Percentiles rank a stretch among this genome's conserved stretches.
Conservation (phyloP, 2,113 vertebrate genomes). For the Amphiprion percula region DNA sequence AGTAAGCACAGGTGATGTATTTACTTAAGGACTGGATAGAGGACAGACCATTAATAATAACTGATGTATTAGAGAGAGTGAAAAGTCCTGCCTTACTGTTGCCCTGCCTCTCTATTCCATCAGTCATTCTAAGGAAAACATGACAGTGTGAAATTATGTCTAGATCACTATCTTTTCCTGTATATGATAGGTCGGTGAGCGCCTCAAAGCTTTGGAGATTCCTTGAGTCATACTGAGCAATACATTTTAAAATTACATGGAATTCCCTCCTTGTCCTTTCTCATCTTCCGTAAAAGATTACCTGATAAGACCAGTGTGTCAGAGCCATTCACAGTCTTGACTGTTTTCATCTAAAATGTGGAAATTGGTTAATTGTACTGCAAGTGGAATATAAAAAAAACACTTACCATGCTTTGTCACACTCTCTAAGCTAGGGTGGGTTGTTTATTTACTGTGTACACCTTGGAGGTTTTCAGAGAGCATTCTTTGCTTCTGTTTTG, state of each 20-base stretch:
- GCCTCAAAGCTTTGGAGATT: background rate
- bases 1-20: background rate
- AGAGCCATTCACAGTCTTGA: background rate
- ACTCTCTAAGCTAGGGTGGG: background rate
- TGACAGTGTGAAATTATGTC: background rate
- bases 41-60: background rate
- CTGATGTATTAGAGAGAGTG: background rate
- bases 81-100: background rate
- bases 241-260: background rate
- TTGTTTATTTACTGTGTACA: background rate
- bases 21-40: background rate
- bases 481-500: background rate
- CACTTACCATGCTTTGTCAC: background rate
- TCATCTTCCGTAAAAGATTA: background rate
- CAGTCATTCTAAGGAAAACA: slow-evolving; percentile 1
- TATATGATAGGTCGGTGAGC: background rate
- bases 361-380: slow-evolving; percentile 4
- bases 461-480: background rate
- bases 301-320: background rate
- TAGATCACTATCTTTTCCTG: background rate
- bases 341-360: background rate
- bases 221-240: background rate
- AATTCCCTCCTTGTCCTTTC: background rate
- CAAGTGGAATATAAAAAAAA: background rate
- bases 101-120: no score